Conservation (phyloP, 2,113 vertebrate species). For the Sterrhoptilus dennistouni region DNA sequence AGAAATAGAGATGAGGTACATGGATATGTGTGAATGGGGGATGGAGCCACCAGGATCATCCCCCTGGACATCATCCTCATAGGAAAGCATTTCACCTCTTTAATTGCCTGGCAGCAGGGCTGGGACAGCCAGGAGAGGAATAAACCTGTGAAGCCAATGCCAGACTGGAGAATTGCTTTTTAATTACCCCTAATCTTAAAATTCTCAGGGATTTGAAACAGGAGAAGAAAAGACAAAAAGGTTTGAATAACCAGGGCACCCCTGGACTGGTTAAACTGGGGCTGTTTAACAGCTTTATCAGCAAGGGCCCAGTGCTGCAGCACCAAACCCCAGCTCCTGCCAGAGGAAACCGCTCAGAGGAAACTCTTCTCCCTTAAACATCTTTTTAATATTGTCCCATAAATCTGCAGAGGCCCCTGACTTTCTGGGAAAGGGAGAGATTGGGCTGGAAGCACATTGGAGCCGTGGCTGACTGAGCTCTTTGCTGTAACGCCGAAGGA, state of each 20-base stretch:
- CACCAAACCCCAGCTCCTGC: not conserved
- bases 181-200: not conserved
- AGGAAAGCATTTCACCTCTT: not conserved
- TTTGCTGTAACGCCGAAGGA: not conserved
- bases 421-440: not conserved
- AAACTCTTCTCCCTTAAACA: not conserved
- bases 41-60: not conserved
- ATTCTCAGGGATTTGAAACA: not conserved
- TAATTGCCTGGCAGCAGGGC: not conserved
- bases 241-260: not conserved
- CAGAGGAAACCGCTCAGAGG: not conserved
- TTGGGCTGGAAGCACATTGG: not conserved
- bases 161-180: not conserved
- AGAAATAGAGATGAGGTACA: not conserved
- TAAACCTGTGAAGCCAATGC: not conserved
- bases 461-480: not conserved
- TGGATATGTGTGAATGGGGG: not conserved
- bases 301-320: not conserved
- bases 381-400: not conserved
- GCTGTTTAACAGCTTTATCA: not conserved
- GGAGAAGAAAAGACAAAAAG: not conserved
- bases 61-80: not conserved
- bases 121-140: not conserved
- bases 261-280: not conserved
- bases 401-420: conserved; percentile 1